These are phyloP conservation scores for Sinohyriopsis cumingii DNA, from an alignment of 2,888 invertebrate species.

Conservation along the genomic window DNA sequence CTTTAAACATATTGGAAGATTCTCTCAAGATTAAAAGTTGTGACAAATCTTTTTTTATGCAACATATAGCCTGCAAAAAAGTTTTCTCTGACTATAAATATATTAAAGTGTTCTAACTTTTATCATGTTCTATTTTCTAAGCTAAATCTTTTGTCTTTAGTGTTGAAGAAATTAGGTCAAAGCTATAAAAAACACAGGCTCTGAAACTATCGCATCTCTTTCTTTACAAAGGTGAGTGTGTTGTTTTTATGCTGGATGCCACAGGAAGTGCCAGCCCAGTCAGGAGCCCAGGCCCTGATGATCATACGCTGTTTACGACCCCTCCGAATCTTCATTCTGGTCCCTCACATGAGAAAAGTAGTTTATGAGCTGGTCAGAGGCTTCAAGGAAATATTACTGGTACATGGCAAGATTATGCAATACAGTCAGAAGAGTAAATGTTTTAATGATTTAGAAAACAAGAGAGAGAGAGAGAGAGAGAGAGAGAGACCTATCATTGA, in stretches of 20 bases:
- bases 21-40: no score
- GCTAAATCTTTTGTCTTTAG: neutral
- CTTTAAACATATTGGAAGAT: no score
- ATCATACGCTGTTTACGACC: conserved; percentile 97
- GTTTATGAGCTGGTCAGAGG: conserved; percentile 98
- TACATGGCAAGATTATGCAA: conserved; percentile 71
- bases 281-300: conserved; percentile 94
- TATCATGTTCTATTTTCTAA: no score
- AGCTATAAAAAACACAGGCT: neutral
- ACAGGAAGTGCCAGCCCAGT: conserved; percentile 88
- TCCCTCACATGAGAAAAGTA: conserved; percentile 99
- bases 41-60: no score
- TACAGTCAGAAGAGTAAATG: neutral
- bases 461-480: neutral
- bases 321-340: conserved; percentile 95
- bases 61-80: no score
- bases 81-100: no score
- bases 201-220: neutral
- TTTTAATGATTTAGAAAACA: neutral
- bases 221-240: conserved; percentile 83
- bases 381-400: conserved; percentile 98
- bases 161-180: neutral
- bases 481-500: no score
- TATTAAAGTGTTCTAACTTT: no score
- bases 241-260: conserved; percentile 99